Evolutionary conservation across 2,797 vertebrate genomes (phyloP), one percentile per base, ranked within the genome.

Genomic region (Malurus leucopterus): DNA sequence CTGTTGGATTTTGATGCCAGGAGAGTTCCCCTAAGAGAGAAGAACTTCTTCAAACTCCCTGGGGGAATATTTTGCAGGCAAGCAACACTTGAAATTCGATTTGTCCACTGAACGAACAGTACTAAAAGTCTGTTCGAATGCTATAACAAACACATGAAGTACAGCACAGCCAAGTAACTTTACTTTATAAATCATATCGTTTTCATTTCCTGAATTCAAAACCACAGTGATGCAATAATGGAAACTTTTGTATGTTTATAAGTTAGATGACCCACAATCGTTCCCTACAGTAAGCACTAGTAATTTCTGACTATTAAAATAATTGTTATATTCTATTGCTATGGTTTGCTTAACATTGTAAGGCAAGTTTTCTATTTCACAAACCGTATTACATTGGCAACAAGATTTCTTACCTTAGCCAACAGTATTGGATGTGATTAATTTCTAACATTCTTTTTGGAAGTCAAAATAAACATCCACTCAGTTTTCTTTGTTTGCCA

Each of bases 131-230:
- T 88, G 71, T 81, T 90, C 0, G 0, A 88, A 86, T 0, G 10
- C 83, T 89, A 0, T 92, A 91, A 63, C 77, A 86, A 76, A 89
- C 76, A 88, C 59, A 93, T 36, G 70, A 92, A 54, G 55, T 46
- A 65, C 38, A 86, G 41, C 55, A 75, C 59, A 92, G 92, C 47
- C 93, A 94, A 94, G 76, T 72, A 87, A 85, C 65, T 78, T 90
- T 91, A 88, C 84, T 91, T 93, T 86, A 91, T 92, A 94, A 94
- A 94, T 92, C 88, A 87, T 75, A 94, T 81, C 5, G 0, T 92
- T 95, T 93, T 93, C 49, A 94, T 94, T 94, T 93, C 91, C 63
- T 95, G 85, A 91, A 95, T 87, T 88, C 89, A 92, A 93, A 91
- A 94, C 79, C 83, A 88, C 83, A 89, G 77, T 91, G 89, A 93